Evolutionary conservation across 2,888 invertebrate species (phyloP).

Genomic region (Meiosimyza platycephala): DNA sequence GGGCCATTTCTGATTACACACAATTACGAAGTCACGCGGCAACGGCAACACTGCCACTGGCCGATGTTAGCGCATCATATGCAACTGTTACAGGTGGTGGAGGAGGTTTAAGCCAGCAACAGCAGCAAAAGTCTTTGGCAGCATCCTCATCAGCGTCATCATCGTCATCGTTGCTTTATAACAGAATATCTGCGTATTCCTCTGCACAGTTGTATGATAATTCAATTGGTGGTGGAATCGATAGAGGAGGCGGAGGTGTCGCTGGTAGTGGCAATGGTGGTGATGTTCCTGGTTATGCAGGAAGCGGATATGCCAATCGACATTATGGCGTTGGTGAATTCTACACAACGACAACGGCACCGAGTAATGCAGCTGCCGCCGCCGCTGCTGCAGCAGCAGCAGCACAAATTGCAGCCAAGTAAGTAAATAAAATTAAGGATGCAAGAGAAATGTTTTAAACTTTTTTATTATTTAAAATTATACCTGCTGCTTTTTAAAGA

Average conservation of each 20-base stretch:
- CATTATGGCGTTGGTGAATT: slow-evolving; percentile 39
- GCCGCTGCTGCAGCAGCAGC: slow-evolving; percentile 45
- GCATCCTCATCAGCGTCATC: slow-evolving; percentile 21
- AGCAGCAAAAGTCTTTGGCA: not conserved
- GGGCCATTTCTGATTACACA: slow-evolving; percentile 97
- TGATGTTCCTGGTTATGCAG: slow-evolving; percentile 40
- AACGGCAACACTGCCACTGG: slow-evolving; percentile 75
- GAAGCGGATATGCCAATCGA: slow-evolving; percentile 43
- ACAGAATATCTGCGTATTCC: slow-evolving; percentile 54
- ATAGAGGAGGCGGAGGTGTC: not conserved
- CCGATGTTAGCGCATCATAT: slow-evolving; percentile 48
- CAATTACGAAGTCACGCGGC: slow-evolving; percentile 88
- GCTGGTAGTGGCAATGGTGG: slow-evolving; percentile 3
- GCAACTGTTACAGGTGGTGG: slow-evolving; percentile 30
- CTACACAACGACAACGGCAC: slow-evolving; percentile 51
- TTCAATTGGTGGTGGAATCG: slow-evolving; percentile 48
- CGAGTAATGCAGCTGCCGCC: slow-evolving; percentile 46
- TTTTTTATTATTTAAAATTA: not conserved
- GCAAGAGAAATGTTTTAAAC: not conserved
- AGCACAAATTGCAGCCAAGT: slow-evolving; percentile 62
- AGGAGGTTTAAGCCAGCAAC: slow-evolving; percentile 8
- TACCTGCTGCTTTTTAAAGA: not conserved
- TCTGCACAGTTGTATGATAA: slow-evolving; percentile 58
- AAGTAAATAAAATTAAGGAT: slow-evolving; percentile 45
- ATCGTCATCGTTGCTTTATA: slow-evolving; percentile 51